These are phyloP conservation scores for Acanthaster planci DNA, from an alignment of 35 echinoderm and acorn worm species.

Conservation along the genomic window DNA sequence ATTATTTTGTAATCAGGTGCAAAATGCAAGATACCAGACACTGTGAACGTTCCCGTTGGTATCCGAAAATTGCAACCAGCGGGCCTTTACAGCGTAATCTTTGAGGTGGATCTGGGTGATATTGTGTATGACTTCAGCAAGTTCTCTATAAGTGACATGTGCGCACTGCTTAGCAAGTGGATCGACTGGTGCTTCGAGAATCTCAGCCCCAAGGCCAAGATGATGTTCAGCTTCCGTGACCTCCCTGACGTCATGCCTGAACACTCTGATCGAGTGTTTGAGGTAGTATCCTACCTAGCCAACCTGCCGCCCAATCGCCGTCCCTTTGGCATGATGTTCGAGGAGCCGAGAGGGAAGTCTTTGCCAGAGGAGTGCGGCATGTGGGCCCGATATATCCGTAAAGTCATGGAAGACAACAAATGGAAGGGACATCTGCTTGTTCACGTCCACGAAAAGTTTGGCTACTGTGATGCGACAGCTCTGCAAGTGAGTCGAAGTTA, in stretches of 20 bases:
- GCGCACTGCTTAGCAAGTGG: conserved; percentile 4
- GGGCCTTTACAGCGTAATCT: conserved; percentile 39
- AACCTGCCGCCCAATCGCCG: conserved; percentile 24
- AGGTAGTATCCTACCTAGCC: conserved; percentile 34
- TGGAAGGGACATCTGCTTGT: conserved; percentile 45
- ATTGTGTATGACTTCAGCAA: conserved; percentile 27
- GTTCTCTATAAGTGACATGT: conserved; percentile 16
- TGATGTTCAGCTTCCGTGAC: conserved; percentile 59
- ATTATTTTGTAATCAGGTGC: not conserved
- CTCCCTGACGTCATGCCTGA: conserved; percentile 33
- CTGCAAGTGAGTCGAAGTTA: conserved; percentile 18
- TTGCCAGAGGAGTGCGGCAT: conserved; percentile 45
- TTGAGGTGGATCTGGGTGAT: conserved; percentile 45
- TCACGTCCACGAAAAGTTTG: too few species aligned
- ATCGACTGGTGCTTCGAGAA: conserved; percentile 11
- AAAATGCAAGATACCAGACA: conserved; percentile 6
- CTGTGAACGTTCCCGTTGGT: conserved; percentile 21
- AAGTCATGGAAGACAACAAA: conserved; percentile 35
- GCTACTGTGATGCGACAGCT: conserved; percentile 38
- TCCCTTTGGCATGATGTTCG: conserved; percentile 42
- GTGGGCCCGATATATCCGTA: conserved; percentile 34
- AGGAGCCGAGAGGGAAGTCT: conserved; percentile 41
- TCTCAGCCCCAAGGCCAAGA: not conserved
- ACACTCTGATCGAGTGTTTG: conserved; percentile 49
- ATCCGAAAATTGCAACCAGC: conserved; percentile 9